Percentiles rank a stretch among this genome's conserved stretches.
These are phyloP conservation scores for Diogma glabrata DNA, from an alignment of 2,888 invertebrate species.

Conservation along the genomic window DNA sequence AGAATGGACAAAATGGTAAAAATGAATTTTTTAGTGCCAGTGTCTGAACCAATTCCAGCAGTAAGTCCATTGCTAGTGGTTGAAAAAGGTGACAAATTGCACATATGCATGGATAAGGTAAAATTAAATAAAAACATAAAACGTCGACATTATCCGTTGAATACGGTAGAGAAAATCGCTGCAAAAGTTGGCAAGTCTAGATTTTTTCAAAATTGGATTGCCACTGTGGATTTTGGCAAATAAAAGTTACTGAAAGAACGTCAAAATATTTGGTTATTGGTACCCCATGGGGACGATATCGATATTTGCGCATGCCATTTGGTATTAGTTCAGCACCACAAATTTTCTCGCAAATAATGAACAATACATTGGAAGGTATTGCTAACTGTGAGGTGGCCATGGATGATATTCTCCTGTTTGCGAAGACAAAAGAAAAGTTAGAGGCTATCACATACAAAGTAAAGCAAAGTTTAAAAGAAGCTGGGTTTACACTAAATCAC, in stretches of 20 bases:
- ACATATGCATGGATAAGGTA: neutral
- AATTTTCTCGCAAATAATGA: too few relatives aligned
- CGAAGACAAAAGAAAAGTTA: neutral
- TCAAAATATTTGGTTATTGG: too few relatives aligned
- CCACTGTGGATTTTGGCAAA: too few relatives aligned
- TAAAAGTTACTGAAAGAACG: too few relatives aligned
- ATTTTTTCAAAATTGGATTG: neutral
- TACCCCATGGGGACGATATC: too few relatives aligned
- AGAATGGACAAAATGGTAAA: neutral
- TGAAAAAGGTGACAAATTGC: neutral
- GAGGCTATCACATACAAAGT: neutral
- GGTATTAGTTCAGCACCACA: too few relatives aligned
- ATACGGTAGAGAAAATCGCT: neutral
- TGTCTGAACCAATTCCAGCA: neutral
- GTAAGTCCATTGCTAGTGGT: neutral
- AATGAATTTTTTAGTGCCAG: neutral
- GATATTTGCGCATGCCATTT: too few relatives aligned
- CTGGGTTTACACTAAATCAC: too few relatives aligned
- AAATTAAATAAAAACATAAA: neutral
- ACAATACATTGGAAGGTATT: too few relatives aligned
- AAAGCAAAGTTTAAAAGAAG: too few relatives aligned
- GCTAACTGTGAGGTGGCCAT: slow-evolving; percentile 1
- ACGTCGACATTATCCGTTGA: neutral
- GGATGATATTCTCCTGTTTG: neutral
- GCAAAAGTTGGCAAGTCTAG: neutral